Base-by-base conservation (phyloP, 2,113 vertebrate species). In the Microtus ochrogaster region DNA sequence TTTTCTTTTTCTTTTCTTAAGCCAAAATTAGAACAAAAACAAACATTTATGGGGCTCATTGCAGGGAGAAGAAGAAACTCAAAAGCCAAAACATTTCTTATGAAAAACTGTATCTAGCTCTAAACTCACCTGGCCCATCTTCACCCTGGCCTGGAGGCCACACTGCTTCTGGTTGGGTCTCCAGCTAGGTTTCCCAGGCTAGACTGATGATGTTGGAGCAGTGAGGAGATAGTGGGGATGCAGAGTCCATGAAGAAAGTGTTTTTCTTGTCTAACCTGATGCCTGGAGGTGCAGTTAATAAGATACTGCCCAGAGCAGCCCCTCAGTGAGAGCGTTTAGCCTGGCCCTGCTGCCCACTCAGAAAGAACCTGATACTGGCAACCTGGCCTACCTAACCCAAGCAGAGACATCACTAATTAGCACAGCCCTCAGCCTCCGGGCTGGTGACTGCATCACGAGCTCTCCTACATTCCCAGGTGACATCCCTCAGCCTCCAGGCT, bases 11-110 rank as follows among this genome's bases (percentile, higher is more conserved):
- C 61, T 84, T 96, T 94, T 83, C 85, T 94, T 47, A 89, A 97
- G 96, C 97, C 96, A 97, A 97, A 98, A 98, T 86, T 97, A 97
- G 97, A 96, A 76, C 88, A 86, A 97, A 97, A 97, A 97, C 91
- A 97, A 96, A 97, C 93, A 91, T 55, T 96, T 33, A 91, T 58
- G 66, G 61, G 63, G 78, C 36, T 89, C 49, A 36, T 66, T 0
- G 39, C 41, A 70, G 97, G 79, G 96, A 81, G 86, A 97, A 97
- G 24, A 96, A 96, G 85, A 96, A 97, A 96, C 89, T 30, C 28
- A 97, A 89, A 97, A 97, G 96, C 90, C 39, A 92, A 98, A 96
- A 97, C 16, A 28, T 30, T 94, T 91, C 58, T 79, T 74, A 85
- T 68, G 96, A 97, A 97, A 89, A 96, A 65, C 39, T 87, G 83